Base-by-base conservation (phyloP, 2,113 vertebrate genomes). In the Protobothrops flavoviridis region DNA sequence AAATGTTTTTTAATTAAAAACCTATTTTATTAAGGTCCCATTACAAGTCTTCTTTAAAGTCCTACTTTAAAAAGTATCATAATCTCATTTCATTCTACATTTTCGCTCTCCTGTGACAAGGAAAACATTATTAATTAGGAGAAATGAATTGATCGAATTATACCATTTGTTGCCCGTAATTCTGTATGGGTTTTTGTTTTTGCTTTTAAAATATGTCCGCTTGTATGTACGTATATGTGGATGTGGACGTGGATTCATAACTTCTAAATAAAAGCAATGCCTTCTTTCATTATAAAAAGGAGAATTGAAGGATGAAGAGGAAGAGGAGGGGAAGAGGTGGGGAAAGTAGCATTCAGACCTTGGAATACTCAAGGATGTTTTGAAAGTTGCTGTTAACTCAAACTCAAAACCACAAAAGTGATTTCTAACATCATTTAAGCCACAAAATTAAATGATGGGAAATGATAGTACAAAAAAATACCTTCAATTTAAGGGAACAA, bases 261-360 rank as follows among this genome's bases (percentile, higher is more conserved):
- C n/a, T 39, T 39, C 69, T 0, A 95, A 95, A 91, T 87, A 88
- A 12, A 95, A 92, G 88, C 93, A 57, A 61, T 93, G 0, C 8
- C 95, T 95, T 85, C 56, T 85, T 64, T 94, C n/a, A 92, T 17
- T 88, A 88, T 69, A 69, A 91, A 93, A 23, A 69, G 64, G n/a
- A n/a, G 20, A 39, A 0, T 3, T 43, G 81, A 85, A 26, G 10
- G 21, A 11, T 24, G 11, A 87, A 3, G 10, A 43, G 81, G 81
- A 85, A 9, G 39, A 43, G 20, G 39, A 61, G 57, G 57, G n/a
- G 74, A 15, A 85, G 20, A 7, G 3, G 21, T 23, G 21, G 21
- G 17, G 8, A 45, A 9, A 85, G 39, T 3, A 45, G 7, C 9
- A 43, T 85, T 45, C 33, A 12, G 33, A 45, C 85, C 21, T 43